A percentile compares a stretch with the other conserved stretches of the same genome.
Evolutionary conservation across 2,797 vertebrate species (phyloP).

Genomic region (Cryptoblepharus egeriae): DNA sequence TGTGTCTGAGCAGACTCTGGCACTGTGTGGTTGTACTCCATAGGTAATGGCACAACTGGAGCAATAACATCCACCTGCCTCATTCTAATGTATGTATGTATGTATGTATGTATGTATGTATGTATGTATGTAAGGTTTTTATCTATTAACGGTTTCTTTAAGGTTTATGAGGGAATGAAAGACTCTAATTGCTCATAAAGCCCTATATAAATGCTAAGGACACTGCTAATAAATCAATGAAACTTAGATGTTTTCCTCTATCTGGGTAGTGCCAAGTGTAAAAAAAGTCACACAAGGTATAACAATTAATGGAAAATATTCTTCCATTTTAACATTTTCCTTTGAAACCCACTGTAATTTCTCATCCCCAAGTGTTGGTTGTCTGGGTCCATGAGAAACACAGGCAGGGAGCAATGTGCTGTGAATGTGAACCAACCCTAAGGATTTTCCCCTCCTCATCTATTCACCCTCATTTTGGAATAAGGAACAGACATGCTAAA

Average conservation of each 20-base stretch:
- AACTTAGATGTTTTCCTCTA: background rate
- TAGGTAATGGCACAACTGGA: no score
- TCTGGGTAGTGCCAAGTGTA: background rate
- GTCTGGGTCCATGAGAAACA: background rate
- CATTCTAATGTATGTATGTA: no score
- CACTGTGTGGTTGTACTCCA: no score
- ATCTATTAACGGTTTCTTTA: background rate
- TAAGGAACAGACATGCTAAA: background rate
- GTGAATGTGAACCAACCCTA: background rate
- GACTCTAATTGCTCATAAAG: background rate
- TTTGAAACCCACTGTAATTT: background rate
- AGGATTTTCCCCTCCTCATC: background rate
- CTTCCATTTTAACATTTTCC: background rate
- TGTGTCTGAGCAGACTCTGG: no score
- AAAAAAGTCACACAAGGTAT: background rate
- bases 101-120: no score
- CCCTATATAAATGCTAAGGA: background rate
- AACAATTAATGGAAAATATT: background rate
- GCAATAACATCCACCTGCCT: no score
- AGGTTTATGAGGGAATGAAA: background rate
- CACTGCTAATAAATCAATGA: background rate
- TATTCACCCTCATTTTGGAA: background rate
- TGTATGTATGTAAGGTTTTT: no score
- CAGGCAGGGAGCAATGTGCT: background rate
- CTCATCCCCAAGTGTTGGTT: background rate